These are phyloP conservation scores for Drosophila yooni DNA, from an alignment of 2,888 invertebrate species.

Conservation along the genomic window DNA sequence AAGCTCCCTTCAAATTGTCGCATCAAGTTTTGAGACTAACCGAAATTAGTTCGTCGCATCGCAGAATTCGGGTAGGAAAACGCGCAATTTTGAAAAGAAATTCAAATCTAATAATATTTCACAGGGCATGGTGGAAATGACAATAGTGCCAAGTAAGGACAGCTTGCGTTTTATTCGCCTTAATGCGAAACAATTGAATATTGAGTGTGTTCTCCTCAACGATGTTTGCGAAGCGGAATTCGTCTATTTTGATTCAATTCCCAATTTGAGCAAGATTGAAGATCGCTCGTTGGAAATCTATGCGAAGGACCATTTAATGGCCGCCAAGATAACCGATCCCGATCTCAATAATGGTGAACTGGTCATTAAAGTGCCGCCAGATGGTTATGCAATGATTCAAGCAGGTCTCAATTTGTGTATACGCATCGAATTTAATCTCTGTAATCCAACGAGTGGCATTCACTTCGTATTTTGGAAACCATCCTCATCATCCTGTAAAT, in stretches of 20 bases:
- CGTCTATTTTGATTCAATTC: conserved; percentile 97
- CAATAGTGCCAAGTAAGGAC: conserved; percentile 94
- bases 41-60: conserved; percentile 96
- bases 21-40: conserved; percentile 98
- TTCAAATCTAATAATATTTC: neutral
- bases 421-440: conserved; percentile 96
- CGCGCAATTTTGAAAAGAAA: no score
- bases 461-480: conserved; percentile 95
- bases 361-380: conserved; percentile 93
- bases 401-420: conserved; percentile 93
- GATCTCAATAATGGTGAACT: conserved; percentile 96
- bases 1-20: conserved; percentile 93
- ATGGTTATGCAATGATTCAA: conserved; percentile 92
- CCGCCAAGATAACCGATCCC: conserved; percentile 95
- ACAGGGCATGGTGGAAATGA: conserved; percentile 96
- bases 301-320: conserved; percentile 91
- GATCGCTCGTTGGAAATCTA: conserved; percentile 94
- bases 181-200: conserved; percentile 97
- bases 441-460: conserved; percentile 96
- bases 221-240: conserved; percentile 96
- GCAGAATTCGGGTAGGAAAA: conserved; percentile 94
- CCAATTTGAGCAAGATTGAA: conserved; percentile 95
- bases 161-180: conserved; percentile 93
- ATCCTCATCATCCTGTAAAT: conserved; percentile 90
- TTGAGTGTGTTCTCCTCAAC: conserved; percentile 95